phyloP scores from a whole-genome alignment of 2,888 invertebrate species.

The Temnothorax ravouxi region DNA sequence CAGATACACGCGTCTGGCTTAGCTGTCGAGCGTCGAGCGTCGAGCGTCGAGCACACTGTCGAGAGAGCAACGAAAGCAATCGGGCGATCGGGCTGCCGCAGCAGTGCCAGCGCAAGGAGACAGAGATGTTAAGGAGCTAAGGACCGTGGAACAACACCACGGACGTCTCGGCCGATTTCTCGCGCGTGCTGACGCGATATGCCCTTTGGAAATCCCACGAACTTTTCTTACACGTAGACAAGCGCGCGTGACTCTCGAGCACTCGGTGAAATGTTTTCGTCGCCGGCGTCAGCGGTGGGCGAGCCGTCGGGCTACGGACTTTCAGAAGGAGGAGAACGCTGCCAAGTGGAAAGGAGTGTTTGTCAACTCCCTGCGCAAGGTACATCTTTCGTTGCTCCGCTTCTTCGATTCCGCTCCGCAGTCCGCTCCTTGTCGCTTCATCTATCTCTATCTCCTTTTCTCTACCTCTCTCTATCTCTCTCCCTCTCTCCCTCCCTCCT shows the following conservation, averaged over 20 bases:
- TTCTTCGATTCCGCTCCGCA: not conserved
- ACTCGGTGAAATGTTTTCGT: constrained; percentile 84
- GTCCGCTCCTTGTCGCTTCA: constrained; percentile 12
- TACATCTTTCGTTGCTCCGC: constrained; percentile 84
- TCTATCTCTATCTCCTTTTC: not conserved
- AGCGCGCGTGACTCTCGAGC: constrained; percentile 24
- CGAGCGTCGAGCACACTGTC: constrained; percentile 59
- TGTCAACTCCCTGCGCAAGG: constrained; percentile 95
- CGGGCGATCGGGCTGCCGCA: not conserved
- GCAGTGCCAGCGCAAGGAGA: constrained; percentile 7
- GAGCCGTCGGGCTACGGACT: constrained; percentile 91
- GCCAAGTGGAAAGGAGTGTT: constrained; percentile 97
- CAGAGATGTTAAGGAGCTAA: constrained; percentile 73
- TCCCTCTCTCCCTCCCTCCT: not conserved
- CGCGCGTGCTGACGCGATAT: constrained; percentile 72
- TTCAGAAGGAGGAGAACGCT: constrained; percentile 95
- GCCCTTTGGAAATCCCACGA: constrained; percentile 70
- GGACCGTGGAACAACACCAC: constrained; percentile 70
- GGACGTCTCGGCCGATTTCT: constrained; percentile 74
- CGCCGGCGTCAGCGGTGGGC: constrained; percentile 87
- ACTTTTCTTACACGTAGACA: constrained; percentile 54
- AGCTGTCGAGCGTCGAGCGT: constrained; percentile 74
- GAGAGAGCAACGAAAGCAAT: constrained; percentile 28
- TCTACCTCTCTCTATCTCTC: not conserved
- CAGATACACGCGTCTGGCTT: constrained; percentile 69